Conservation (phyloP, 2,797 vertebrate species). For the Enteromius argenteus region DNA sequence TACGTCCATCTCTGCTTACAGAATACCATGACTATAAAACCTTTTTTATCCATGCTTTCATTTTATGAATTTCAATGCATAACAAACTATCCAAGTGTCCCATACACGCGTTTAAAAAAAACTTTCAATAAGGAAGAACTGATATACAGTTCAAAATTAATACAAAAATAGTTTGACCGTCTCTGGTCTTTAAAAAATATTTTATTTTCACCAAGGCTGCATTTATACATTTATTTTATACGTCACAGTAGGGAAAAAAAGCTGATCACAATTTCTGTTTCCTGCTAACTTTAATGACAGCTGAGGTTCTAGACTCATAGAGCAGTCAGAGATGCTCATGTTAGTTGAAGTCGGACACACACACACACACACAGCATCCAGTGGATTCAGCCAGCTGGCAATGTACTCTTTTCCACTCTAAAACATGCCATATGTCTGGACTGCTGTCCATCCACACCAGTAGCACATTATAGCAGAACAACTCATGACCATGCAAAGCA, state of each 20-base stretch:
- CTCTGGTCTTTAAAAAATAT: neutral
- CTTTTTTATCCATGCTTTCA: neutral
- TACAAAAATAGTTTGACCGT: neutral
- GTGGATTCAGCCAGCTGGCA: conserved; percentile 26
- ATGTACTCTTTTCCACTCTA: conserved; percentile 5
- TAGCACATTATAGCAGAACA: conserved; percentile 43
- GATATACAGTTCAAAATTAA: neutral
- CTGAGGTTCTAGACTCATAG: conserved; percentile 39
- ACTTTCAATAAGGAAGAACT: neutral
- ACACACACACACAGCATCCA: neutral
- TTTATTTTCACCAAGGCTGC: neutral
- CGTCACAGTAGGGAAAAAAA: neutral
- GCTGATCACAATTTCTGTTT: neutral
- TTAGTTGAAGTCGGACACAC: neutral
- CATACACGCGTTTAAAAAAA: neutral
- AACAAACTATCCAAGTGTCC: neutral
- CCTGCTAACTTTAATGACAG: neutral
- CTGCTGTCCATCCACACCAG: conserved; percentile 43
- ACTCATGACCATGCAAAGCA: conserved; percentile 37
- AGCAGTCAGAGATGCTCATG: conserved; percentile 6
- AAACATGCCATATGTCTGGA: conserved; percentile 35
- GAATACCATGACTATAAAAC: neutral
- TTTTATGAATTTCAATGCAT: neutral
- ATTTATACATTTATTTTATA: neutral
- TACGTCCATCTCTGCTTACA: conserved; percentile 23